Evolutionary conservation across 2,797 vertebrate species (phyloP).

Genomic region (Poeciliopsis turneri): DNA sequence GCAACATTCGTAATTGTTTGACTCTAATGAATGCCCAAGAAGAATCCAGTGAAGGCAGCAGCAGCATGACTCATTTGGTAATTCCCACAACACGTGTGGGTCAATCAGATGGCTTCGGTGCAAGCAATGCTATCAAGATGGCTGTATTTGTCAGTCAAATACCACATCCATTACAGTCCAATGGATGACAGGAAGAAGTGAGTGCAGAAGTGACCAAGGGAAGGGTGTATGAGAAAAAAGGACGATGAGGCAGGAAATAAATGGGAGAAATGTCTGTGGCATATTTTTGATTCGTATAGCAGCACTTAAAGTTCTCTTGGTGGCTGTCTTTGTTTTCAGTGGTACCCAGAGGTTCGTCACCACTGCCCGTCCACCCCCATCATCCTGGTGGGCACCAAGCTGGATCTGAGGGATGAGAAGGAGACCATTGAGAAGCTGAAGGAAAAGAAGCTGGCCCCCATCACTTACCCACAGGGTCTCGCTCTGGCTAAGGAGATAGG

Average conservation of each 20-base stretch:
- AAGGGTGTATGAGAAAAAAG: not conserved
- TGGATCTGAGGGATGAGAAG: conserved; percentile 93
- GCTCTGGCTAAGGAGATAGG: conserved; percentile 85
- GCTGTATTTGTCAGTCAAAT: not conserved
- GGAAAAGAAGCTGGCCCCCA: conserved; percentile 90
- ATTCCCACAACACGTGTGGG: not conserved
- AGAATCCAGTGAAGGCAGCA: not conserved
- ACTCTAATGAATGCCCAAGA: not conserved
- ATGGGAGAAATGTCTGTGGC: not conserved
- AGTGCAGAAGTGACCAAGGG: not conserved
- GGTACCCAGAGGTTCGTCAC: conserved; percentile 92
- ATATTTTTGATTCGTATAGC: not conserved
- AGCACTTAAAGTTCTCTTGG: not conserved
- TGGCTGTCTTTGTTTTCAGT: conserved; percentile 69
- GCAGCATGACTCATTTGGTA: not conserved
- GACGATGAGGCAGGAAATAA: not conserved
- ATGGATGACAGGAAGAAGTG: not conserved
- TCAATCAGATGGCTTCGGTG: conserved; percentile 1
- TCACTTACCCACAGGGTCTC: conserved; percentile 84
- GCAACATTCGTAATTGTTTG: not conserved
- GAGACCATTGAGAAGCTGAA: conserved; percentile 94
- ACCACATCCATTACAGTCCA: not conserved
- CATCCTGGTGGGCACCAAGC: conserved; percentile 91
- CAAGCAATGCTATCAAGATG: not conserved
- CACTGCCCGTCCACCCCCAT: conserved; percentile 94